Evolutionary conservation across 2,113 vertebrate species (phyloP).

Genomic region (Anhinga rufa): DNA sequence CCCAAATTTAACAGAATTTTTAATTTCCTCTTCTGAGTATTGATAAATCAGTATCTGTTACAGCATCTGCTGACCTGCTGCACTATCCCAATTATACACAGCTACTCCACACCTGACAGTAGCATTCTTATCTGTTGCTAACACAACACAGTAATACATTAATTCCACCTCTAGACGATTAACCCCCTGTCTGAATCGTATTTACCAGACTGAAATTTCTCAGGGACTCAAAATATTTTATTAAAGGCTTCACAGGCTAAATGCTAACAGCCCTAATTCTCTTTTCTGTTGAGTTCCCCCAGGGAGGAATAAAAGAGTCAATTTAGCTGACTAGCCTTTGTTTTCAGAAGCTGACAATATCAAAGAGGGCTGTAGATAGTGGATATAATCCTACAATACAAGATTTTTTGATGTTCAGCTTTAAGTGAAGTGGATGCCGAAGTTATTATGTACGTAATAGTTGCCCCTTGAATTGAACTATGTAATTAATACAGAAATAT

Average conservation of each 20-base stretch:
- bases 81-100: neutral
- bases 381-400: conserved; percentile 19
- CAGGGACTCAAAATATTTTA: conserved; percentile 15
- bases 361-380: conserved; percentile 20
- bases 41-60: neutral
- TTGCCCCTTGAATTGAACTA: neutral
- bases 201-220: neutral
- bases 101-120: neutral
- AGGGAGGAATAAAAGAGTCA: conserved; percentile 14
- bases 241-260: neutral
- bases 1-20: neutral
- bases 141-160: neutral
- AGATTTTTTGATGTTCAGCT: conserved; percentile 37
- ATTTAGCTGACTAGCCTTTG: conserved; percentile 36
- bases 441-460: neutral
- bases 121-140: conserved; percentile 3
- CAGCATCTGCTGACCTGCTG: conserved; percentile 1
- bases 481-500: conserved; percentile 22
- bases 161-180: conserved; percentile 13
- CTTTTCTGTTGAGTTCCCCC: neutral
- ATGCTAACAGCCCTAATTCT: neutral
- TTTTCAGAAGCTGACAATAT: conserved; percentile 15
- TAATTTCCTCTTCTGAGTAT: neutral
- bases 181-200: neutral
- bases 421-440: neutral